Evolutionary conservation across 2,797 vertebrate species (phyloP).

Genomic region (Sarcoramphus papa): DNA sequence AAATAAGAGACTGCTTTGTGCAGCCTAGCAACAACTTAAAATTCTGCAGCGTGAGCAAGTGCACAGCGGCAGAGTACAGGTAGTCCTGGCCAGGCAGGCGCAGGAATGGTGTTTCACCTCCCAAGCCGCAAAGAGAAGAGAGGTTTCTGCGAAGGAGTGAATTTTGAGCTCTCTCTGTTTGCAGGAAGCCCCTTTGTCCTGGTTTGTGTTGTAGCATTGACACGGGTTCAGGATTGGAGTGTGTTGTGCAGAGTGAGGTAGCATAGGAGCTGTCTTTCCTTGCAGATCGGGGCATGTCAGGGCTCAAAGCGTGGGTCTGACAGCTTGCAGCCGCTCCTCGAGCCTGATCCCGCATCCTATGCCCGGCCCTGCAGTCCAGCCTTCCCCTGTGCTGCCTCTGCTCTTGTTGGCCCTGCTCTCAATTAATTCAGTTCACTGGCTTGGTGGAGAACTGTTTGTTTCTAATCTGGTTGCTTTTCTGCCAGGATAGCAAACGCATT

Average conservation of each 20-base stretch:
- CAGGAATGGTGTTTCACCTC: not conserved
- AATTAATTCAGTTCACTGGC: not conserved
- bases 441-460: not conserved
- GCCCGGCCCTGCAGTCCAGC: rapidly evolving
- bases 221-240: not conserved
- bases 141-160: not conserved
- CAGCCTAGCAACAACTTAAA: constrained; percentile 53
- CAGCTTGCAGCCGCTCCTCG: rapidly evolving
- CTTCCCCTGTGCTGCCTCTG: not conserved
- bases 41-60: not conserved
- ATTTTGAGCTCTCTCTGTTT: not conserved
- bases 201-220: rapidly evolving
- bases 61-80: not conserved
- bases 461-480: not conserved
- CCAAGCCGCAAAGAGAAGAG: not conserved
- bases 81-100: not conserved
- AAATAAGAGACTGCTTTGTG: constrained; percentile 47
- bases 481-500: not conserved
- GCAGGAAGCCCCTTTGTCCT: not conserved
- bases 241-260: not conserved
- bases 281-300: not conserved
- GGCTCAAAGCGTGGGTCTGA: not conserved
- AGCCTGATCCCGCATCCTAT: not conserved
- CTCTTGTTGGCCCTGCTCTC: not conserved
- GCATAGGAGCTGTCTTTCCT: not conserved